These are phyloP conservation scores for Bombylius major DNA, from an alignment of 2,888 invertebrate species.

Conservation along the genomic window DNA sequence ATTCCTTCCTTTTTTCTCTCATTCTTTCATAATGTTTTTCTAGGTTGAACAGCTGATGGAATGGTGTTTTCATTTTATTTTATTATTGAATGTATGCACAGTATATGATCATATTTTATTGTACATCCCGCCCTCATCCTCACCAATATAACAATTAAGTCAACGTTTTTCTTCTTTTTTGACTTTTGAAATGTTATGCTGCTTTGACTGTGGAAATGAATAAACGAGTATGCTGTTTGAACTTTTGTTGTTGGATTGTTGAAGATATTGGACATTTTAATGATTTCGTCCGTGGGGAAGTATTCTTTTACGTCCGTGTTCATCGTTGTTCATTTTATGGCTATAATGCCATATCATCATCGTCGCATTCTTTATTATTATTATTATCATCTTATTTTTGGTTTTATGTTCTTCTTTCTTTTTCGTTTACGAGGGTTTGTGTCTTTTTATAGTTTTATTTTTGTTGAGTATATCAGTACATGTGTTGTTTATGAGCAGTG, in stretches of 20 bases:
- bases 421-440: not conserved
- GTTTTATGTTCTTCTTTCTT: not conserved
- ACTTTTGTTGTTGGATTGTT: not conserved
- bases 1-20: conserved; percentile 3
- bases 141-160: not conserved
- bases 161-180: too few relatives aligned
- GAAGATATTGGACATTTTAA: not conserved
- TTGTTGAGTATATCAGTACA: not conserved
- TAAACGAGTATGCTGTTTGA: not conserved
- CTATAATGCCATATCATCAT: not conserved
- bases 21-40: conserved; percentile 6
- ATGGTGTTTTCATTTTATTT: not conserved
- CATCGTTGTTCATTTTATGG: not conserved
- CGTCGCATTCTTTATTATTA: not conserved
- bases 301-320: not conserved
- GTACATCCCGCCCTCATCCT: conserved; percentile 5
- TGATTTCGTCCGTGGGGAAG: not conserved
- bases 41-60: not conserved
- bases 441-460: not conserved
- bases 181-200: too few relatives aligned
- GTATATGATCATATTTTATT: not conserved
- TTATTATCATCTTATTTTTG: not conserved
- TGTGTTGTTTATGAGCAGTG: conserved; percentile 8
- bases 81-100: not conserved
- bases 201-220: too few relatives aligned